Conservation (phyloP, 2,888 invertebrate species). For the Acleris cristana region DNA sequence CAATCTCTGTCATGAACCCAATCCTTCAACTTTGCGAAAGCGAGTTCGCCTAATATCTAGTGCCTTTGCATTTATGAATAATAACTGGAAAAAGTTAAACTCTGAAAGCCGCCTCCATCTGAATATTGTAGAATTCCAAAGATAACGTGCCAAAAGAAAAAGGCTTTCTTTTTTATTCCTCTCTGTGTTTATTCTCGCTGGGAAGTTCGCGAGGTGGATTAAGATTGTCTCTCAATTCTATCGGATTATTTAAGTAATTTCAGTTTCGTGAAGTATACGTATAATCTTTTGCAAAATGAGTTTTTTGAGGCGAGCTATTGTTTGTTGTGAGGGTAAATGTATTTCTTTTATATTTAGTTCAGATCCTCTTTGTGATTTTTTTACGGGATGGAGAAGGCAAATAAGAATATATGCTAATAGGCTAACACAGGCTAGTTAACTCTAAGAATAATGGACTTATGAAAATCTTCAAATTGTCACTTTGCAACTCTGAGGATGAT, state of each 20-base stretch:
- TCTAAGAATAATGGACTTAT: too few relatives aligned
- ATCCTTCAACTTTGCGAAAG: conserved; percentile 68
- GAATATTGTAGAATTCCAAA: conserved; percentile 74
- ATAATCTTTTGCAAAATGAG: conserved; percentile 43
- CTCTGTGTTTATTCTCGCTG: conserved; percentile 57
- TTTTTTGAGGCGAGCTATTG: conserved; percentile 26
- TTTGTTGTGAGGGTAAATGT: conserved; percentile 19
- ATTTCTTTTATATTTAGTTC: conserved; percentile 6
- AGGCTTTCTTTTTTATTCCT: conserved; percentile 50
- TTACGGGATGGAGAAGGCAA: too few relatives aligned
- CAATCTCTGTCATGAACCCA: conserved; percentile 61
- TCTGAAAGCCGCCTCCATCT: conserved; percentile 70
- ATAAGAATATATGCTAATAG: too few relatives aligned
- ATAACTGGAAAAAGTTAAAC: conserved; percentile 78
- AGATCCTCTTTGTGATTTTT: neutral
- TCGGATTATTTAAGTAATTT: conserved; percentile 48
- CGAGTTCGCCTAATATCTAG: conserved; percentile 71
- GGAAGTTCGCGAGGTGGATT: conserved; percentile 61
- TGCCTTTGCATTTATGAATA: conserved; percentile 81
- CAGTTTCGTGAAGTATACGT: conserved; percentile 41
- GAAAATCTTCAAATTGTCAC: too few relatives aligned
- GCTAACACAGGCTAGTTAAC: too few relatives aligned
- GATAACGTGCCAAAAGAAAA: conserved; percentile 68
- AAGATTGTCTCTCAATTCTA: conserved; percentile 51
- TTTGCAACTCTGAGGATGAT: too few relatives aligned